Evolutionary conservation across 2,888 invertebrate species (phyloP).

Genomic region (Leptinotarsa haldemani): DNA sequence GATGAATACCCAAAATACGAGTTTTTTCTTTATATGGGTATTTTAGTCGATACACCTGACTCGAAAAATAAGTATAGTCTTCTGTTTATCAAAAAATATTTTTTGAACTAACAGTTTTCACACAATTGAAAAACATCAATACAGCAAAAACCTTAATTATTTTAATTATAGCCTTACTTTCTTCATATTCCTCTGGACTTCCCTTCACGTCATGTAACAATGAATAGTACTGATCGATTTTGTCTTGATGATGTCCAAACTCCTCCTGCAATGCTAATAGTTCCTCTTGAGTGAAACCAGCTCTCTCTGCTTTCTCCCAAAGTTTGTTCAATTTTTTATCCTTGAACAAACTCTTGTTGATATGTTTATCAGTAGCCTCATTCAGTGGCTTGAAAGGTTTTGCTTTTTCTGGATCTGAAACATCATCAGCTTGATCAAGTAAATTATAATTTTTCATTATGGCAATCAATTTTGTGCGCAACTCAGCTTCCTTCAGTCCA

Average conservation of each 20-base stretch:
- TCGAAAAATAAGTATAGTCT: no score
- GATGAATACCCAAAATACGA: no score
- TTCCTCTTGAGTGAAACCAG: constrained; percentile 89
- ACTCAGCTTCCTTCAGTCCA: constrained; percentile 83
- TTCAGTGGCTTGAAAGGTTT: constrained; percentile 69
- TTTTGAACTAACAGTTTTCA: no score
- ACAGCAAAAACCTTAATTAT: constrained; percentile 23
- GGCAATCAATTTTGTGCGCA: constrained; percentile 82
- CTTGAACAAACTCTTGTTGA: constrained; percentile 83
- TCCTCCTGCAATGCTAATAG: constrained; percentile 86
- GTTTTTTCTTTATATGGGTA: no score
- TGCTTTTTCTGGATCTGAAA: constrained; percentile 70
- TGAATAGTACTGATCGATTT: constrained; percentile 89
- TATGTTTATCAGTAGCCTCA: constrained; percentile 70
- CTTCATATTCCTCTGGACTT: constrained; percentile 71
- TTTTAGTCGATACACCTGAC: no score
- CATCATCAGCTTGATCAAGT: constrained; percentile 82
- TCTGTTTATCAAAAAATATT: no score
- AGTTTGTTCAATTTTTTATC: constrained; percentile 90
- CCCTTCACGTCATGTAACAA: constrained; percentile 78
- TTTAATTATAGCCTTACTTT: constrained; percentile 70
- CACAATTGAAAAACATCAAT: background rate
- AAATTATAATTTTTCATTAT: constrained; percentile 87
- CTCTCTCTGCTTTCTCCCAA: constrained; percentile 89
- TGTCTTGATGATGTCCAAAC: constrained; percentile 91